Evolutionary conservation across 92 coral and sea anemone genomes (phyloP).

Genomic region (Palythoa caribaeorum): DNA sequence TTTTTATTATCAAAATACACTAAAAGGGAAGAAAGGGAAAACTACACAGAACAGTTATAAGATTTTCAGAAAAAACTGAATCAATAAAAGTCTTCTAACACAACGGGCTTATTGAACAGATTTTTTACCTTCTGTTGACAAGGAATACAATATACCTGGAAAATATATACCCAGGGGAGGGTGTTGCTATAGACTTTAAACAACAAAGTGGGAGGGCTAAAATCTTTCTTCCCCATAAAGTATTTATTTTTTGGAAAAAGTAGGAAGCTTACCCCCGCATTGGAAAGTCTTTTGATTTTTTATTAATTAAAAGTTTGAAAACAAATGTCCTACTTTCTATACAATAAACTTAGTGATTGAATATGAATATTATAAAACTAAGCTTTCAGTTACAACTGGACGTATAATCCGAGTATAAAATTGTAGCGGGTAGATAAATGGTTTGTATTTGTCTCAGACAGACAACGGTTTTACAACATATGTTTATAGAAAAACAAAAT

Average conservation of each 20-base stretch:
- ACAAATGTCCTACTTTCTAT: neutral
- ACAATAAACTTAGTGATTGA: neutral
- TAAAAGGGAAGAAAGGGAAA: constrained; percentile 2
- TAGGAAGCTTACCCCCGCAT: too few species aligned
- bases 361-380: neutral
- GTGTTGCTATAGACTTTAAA: too few species aligned
- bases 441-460: neutral
- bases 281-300: neutral
- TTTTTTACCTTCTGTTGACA: too few species aligned
- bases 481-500: neutral
- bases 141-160: too few species aligned
- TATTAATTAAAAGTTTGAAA: neutral
- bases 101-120: too few species aligned
- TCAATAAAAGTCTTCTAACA: too few species aligned
- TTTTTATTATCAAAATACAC: neutral
- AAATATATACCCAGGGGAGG: too few species aligned
- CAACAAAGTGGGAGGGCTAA: too few species aligned
- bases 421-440: neutral
- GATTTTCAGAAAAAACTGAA: too few species aligned
- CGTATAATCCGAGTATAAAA: neutral
- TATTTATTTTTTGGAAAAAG: too few species aligned
- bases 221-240: too few species aligned
- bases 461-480: neutral
- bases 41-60: too few species aligned
- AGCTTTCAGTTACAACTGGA: neutral